Evolutionary conservation across 2,888 invertebrate species (phyloP), one percentile per base, ranked within the genome.

Genomic region (Eupeodes latifasciatus): DNA sequence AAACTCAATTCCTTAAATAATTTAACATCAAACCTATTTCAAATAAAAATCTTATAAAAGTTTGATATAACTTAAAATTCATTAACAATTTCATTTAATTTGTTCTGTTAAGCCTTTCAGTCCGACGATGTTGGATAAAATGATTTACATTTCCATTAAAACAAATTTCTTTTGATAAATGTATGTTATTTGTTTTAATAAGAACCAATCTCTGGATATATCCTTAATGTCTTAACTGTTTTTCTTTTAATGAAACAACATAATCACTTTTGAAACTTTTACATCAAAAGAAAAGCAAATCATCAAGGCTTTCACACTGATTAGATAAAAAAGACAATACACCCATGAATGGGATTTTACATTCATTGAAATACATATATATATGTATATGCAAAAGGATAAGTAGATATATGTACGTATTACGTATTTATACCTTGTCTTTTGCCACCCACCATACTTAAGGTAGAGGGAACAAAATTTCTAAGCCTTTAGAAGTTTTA

Each of bases 221-320:
- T 55, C 5, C 27, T 49, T 53, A 82, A 75, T 76, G 82, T 69
- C 79, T 66, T 34, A 64, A 49, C 51, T 83, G 72, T 72, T 67
- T 36, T 61, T 47, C 10, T 61, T 14, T 19, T 12, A 66, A 72
- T 51, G 34, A 76, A 80, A 80, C 59, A 77, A 77, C 34, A 51
- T 87, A 83, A 87, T 83, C 82, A 80, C 79, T 80, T 80, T 83
- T 49, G 53, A 72, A 87, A 84, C 27, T 77, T 81, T 76, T 53
- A 71, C 76, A 74, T 87, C 86, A 87, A 87, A 40, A 87, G 81
- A 81, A 74, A 67, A 55, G 47, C 79, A 34, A 81, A 66, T 76
- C 61, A 64, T 76, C 59, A 49, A 66, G 64, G 16, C 49, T 40
- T 57, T 47, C 7, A 3, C 11, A 34, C 3, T 14, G 27, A 5